Evolutionary conservation across 2,113 vertebrate genomes (phyloP).

Genomic region (Stegastes partitus): DNA sequence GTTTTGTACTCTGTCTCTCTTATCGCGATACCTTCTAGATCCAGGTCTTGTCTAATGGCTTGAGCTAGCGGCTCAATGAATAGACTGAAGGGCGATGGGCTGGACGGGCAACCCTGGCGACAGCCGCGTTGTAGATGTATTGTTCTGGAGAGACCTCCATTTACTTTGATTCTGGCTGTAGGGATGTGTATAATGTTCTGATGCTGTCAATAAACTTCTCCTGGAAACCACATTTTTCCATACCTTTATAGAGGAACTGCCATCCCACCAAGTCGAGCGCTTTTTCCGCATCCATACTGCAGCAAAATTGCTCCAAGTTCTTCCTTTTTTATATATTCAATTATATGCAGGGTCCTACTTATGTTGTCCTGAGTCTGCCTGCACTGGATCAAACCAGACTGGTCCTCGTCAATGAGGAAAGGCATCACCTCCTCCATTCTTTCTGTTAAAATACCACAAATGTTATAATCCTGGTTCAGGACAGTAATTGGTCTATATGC

Average conservation of each 20-base stretch:
- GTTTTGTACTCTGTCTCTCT: background rate
- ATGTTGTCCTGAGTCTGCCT: slow-evolving; percentile 14
- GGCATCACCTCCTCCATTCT: background rate
- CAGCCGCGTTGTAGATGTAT: background rate
- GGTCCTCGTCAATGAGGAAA: slow-evolving; percentile 4
- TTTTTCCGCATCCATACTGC: background rate
- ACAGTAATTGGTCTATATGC: slow-evolving; percentile 1
- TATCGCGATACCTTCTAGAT: background rate
- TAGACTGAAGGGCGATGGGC: background rate
- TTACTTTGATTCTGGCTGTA: no score
- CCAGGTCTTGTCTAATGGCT: background rate
- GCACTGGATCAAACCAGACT: background rate
- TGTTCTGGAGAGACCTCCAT: background rate
- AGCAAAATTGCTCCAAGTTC: background rate
- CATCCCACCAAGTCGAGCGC: no score
- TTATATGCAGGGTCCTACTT: background rate
- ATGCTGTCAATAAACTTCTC: no score
- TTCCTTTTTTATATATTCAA: background rate
- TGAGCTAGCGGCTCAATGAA: background rate
- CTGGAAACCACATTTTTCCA: no score
- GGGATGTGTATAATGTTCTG: no score
- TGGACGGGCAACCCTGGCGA: background rate
- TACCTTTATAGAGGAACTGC: no score
- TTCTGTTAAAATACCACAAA: background rate
- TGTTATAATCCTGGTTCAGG: background rate